phyloP scores from a whole-genome alignment of 2,888 invertebrate genomes.

The Eumerus sabulonum region DNA sequence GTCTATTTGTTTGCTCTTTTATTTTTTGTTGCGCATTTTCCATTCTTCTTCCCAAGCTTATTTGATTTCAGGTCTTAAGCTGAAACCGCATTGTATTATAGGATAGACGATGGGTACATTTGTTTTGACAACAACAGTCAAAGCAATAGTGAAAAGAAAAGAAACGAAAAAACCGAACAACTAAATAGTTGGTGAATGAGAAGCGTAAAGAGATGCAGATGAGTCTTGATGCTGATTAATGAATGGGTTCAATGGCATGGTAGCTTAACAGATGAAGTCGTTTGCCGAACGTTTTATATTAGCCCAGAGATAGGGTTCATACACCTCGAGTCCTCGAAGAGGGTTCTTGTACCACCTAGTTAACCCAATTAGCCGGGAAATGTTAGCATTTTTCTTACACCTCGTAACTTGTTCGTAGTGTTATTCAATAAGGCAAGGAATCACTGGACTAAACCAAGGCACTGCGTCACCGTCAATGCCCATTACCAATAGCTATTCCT shows the following conservation, averaged over 20 bases:
- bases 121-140: constrained; percentile 40
- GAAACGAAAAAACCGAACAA: too few species aligned
- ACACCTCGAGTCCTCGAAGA: background rate
- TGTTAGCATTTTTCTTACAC: background rate
- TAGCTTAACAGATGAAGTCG: constrained; percentile 23
- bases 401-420: background rate
- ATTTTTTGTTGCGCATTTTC: constrained; percentile 8
- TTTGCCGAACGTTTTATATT: background rate
- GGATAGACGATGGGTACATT: constrained; percentile 8
- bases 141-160: background rate
- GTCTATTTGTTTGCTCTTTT: constrained; percentile 11
- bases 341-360: background rate
- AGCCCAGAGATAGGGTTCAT: background rate
- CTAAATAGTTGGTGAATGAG: background rate
- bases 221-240: constrained; percentile 52
- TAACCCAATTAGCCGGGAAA: too few species aligned
- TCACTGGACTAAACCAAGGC: constrained; percentile 19
- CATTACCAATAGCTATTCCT: constrained; percentile 1
- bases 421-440: constrained; percentile 6
- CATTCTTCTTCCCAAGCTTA: constrained; percentile 13
- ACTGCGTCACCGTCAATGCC: constrained; percentile 17
- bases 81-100: constrained; percentile 2
- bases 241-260: constrained; percentile 60
- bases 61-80: constrained; percentile 51
- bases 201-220: constrained; percentile 21